A percentile compares a stretch with the other conserved stretches of the same genome.
Evolutionary conservation across 2,797 vertebrate species (phyloP).

Genomic region (Rhinophrynus dorsalis): DNA sequence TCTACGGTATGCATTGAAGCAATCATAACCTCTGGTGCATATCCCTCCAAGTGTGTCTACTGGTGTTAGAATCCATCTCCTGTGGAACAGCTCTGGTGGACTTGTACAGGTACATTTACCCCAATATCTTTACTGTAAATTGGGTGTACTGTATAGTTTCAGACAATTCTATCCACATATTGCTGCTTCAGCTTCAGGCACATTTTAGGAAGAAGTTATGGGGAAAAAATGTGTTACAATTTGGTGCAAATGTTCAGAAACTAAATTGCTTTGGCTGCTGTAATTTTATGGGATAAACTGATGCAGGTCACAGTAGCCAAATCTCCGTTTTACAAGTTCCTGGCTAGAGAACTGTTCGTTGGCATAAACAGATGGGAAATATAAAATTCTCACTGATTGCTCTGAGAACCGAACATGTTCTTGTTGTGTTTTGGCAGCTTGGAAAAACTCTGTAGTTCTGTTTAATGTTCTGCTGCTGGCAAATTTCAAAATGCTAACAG

Average conservation of each 20-base stretch:
- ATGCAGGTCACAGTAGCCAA: slow-evolving; percentile 41
- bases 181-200: background rate
- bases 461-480: slow-evolving; percentile 42
- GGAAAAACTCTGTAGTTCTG: slow-evolving; percentile 37
- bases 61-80: too few species aligned
- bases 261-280: slow-evolving; percentile 38
- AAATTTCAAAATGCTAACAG: slow-evolving; percentile 24
- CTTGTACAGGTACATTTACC: too few species aligned
- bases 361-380: slow-evolving; percentile 43
- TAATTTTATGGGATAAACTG: slow-evolving; percentile 30
- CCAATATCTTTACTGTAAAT: too few species aligned
- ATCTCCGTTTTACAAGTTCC: slow-evolving; percentile 39
- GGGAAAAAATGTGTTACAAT: slow-evolving; percentile 30
- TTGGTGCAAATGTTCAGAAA: slow-evolving; percentile 20
- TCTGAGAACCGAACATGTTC: slow-evolving; percentile 43
- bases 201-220: background rate
- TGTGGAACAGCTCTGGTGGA: too few species aligned
- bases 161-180: background rate
- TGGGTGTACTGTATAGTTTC: background rate
- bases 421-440: slow-evolving; percentile 42
- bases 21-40: too few species aligned
- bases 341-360: slow-evolving; percentile 45
- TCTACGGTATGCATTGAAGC: too few species aligned
- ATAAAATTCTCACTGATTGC: slow-evolving; percentile 45
- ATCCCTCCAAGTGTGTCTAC: too few species aligned